Evolutionary conservation across 2,888 invertebrate genomes (phyloP).

Genomic region (Diogma glabrata): DNA sequence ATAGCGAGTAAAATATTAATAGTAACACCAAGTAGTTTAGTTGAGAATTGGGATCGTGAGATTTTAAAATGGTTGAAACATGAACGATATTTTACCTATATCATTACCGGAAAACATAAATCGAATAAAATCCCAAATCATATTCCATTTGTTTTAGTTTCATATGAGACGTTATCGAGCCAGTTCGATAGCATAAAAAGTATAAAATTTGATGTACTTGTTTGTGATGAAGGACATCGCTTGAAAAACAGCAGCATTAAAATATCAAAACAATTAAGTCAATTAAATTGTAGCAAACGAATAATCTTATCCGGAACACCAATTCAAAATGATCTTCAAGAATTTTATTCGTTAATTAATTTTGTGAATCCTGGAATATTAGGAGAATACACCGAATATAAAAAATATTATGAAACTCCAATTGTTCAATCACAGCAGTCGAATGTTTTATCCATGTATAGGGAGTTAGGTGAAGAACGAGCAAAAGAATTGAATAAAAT

Average conservation of each 20-base stretch:
- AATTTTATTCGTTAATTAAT: conserved; percentile 50
- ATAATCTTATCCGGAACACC: conserved; percentile 57
- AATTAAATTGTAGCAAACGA: conserved; percentile 40
- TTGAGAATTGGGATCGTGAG: conserved; percentile 55
- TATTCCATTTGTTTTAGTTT: conserved; percentile 50
- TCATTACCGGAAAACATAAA: conserved; percentile 42
- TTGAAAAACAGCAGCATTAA: conserved; percentile 51
- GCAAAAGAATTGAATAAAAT: conserved; percentile 42
- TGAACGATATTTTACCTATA: conserved; percentile 43
- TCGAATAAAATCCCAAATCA: conserved; percentile 39
- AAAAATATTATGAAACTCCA: conserved; percentile 42
- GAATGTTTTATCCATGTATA: conserved; percentile 36
- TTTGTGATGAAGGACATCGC: conserved; percentile 63
- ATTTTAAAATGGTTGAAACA: conserved; percentile 54
- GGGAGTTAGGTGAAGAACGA: conserved; percentile 39
- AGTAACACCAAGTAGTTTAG: conserved; percentile 54
- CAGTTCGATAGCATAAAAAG: conserved; percentile 32
- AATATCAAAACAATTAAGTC: conserved; percentile 40
- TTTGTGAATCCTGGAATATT: conserved; percentile 54
- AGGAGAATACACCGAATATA: conserved; percentile 35
- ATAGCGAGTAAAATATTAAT: conserved; percentile 34
- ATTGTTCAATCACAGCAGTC: conserved; percentile 46
- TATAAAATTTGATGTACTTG: conserved; percentile 45
- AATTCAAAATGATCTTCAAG: conserved; percentile 56
- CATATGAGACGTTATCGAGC: conserved; percentile 56